Base-by-base conservation (phyloP, 2,113 vertebrate species). In the Etia nguti region DNA sequence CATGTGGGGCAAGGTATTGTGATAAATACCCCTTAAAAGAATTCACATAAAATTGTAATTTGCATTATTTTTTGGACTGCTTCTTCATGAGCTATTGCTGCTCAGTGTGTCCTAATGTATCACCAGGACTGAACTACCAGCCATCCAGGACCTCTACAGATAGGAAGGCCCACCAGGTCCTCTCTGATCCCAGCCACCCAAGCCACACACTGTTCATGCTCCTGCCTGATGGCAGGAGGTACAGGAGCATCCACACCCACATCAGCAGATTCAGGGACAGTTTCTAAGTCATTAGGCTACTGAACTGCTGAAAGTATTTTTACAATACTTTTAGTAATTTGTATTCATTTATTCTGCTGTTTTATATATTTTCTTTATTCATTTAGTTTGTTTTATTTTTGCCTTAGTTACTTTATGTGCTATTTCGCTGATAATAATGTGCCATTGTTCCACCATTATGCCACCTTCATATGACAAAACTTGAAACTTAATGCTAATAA, bases 321-420 rank as follows among this genome's bases (percentile, higher is more conserved):
- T 29, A 57, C 13, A 57, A 0, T 57, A 9, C 4, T 29, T 1
- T 57, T 3, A 57, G 7, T 29, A 9, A 29, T 59, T 9, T 59
- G 13, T 29, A 29, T 59, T 59, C 29, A 59, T 59, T 59, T 29
- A 59, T 59, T 59, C 8, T 59, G 24, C 13, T 59, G 12, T 29
- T 16, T 8, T 16, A 57, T 0, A 29, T 1, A 0, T 57, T 57
- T 57, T 57, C 55, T 56, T 56, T 56, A 56, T 26, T 26, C 24
- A 1, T 57, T 26, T 5, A 3, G 4, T 57, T 57, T 15, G 0
- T 57, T 57, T 59, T 57, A 29, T 57, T 5, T 29, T 29, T 59
- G 56, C 56, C 56, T 24, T 5, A 57, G 15, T 29, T 57, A 1
- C 24, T 59, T 59, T 59, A 59, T 59, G 13, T 59, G 7, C 13